Evolutionary conservation across 2,888 invertebrate species (phyloP).

Genomic region (Cryptocephalus moraei): DNA sequence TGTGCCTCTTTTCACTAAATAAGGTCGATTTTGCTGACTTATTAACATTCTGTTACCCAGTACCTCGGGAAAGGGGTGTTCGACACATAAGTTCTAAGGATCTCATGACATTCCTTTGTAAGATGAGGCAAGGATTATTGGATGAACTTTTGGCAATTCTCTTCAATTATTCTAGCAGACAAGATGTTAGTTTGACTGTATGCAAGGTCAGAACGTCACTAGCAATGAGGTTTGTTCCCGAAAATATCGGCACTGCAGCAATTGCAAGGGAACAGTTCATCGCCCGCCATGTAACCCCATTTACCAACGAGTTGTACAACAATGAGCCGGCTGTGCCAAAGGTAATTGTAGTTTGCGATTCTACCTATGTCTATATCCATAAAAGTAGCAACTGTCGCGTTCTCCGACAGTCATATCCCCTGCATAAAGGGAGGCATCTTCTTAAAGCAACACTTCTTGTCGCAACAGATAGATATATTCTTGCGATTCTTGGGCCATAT

Average conservation of each 20-base stretch:
- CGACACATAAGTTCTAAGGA: conserved; percentile 1
- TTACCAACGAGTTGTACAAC: conserved; percentile 2
- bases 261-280: conserved; percentile 5
- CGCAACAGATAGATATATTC: conserved; percentile 6
- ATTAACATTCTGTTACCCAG: conserved; percentile 3
- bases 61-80: neutral
- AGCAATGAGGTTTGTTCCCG: conserved; percentile 2
- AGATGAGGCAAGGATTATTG: neutral
- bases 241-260: conserved; percentile 6
- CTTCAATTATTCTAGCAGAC: conserved; percentile 1
- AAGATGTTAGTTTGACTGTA: conserved; percentile 3
- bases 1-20: too few relatives aligned
- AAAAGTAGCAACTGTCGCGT: conserved; percentile 1
- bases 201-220: neutral
- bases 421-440: conserved; percentile 3
- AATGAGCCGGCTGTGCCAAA: neutral
- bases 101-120: conserved; percentile 2
- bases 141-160: conserved; percentile 1
- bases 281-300: conserved; percentile 2
- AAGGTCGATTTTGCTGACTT: conserved; percentile 1
- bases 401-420: conserved; percentile 1
- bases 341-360: conserved; percentile 2
- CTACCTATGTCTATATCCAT: conserved; percentile 2
- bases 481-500: conserved; percentile 3
- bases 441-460: conserved; percentile 4